Conservation (phyloP, 1,140 invertebrate species). For the Nautilus pompilius region DNA sequence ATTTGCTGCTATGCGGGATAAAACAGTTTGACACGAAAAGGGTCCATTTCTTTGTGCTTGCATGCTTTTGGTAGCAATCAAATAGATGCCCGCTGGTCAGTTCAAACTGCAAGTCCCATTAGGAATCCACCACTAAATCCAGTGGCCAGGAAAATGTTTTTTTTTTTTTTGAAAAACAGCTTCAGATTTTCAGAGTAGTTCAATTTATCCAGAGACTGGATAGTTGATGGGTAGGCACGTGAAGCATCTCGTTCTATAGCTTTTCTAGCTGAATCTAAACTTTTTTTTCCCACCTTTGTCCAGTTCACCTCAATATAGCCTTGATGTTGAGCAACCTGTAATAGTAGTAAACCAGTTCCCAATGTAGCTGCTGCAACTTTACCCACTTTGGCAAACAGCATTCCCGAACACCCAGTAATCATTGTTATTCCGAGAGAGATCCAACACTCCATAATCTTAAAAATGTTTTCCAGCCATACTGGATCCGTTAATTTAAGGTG, state of each 20-base stretch:
- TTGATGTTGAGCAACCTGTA: conserved; percentile 83
- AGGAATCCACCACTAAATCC: conserved; percentile 84
- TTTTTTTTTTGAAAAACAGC: too few relatives aligned
- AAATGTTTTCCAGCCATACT: neutral
- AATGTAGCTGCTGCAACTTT: conserved; percentile 84
- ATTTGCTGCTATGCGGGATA: too few relatives aligned
- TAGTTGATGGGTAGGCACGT: conserved; percentile 14
- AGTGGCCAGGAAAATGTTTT: conserved; percentile 74
- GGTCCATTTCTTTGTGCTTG: too few relatives aligned
- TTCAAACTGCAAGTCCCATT: conserved; percentile 70
- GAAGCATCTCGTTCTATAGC: conserved; percentile 20
- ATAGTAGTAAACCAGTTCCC: conserved; percentile 81
- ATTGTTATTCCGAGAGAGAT: neutral
- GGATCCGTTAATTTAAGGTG: too few relatives aligned
- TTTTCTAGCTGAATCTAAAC: conserved; percentile 14
- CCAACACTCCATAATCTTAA: neutral
- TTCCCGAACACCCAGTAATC: conserved; percentile 65
- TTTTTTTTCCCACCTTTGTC: conserved; percentile 72
- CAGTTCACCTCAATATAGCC: conserved; percentile 86
- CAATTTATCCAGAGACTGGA: neutral
- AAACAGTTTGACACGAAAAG: too few relatives aligned
- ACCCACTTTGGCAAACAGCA: conserved; percentile 85
- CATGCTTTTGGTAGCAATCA: too few relatives aligned
- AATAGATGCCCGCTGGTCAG: too few relatives aligned
- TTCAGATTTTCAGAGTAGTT: too few relatives aligned